Percentiles rank a stretch among this genome's conserved stretches.
phyloP scores from a whole-genome alignment of 2,113 vertebrate species.

The Agapornis roseicollis region DNA sequence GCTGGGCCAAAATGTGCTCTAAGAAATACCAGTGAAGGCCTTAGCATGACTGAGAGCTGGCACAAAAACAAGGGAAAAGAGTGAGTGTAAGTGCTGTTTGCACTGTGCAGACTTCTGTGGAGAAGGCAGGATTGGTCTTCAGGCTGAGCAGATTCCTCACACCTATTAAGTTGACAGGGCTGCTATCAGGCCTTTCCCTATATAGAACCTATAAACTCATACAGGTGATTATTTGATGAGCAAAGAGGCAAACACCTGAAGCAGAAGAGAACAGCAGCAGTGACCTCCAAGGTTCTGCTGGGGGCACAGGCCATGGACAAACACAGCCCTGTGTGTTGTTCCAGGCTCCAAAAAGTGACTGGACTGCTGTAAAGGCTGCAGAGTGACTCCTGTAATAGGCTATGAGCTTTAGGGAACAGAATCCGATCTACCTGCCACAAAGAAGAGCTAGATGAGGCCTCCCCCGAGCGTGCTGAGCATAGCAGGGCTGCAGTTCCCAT shows the following conservation, averaged over 20 bases:
- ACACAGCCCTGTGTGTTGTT: not conserved
- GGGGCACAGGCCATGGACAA: not conserved
- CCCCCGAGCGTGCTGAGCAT: not conserved
- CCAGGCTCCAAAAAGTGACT: constrained; percentile 27
- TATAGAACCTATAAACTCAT: not conserved
- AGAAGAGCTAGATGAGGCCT: constrained; percentile 6
- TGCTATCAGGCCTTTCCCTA: not conserved
- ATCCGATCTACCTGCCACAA: constrained; percentile 70
- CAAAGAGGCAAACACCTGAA: not conserved
- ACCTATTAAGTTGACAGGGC: not conserved
- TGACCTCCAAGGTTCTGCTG: not conserved
- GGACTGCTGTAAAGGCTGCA: not conserved
- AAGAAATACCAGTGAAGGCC: not conserved
- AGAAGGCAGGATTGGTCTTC: not conserved
- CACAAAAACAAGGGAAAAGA: rapidly evolving
- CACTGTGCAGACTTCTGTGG: not conserved
- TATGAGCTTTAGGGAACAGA: constrained; percentile 30
- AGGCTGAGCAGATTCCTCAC: not conserved
- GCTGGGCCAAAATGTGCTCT: not conserved
- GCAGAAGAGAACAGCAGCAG: not conserved
- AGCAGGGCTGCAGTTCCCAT: not conserved
- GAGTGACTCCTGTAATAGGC: constrained; percentile 12
- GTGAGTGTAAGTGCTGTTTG: not conserved
- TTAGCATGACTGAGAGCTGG: not conserved
- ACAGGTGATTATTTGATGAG: not conserved